Conservation (phyloP, 2,113 vertebrate genomes). For the Amblyopsis rosae region DNA sequence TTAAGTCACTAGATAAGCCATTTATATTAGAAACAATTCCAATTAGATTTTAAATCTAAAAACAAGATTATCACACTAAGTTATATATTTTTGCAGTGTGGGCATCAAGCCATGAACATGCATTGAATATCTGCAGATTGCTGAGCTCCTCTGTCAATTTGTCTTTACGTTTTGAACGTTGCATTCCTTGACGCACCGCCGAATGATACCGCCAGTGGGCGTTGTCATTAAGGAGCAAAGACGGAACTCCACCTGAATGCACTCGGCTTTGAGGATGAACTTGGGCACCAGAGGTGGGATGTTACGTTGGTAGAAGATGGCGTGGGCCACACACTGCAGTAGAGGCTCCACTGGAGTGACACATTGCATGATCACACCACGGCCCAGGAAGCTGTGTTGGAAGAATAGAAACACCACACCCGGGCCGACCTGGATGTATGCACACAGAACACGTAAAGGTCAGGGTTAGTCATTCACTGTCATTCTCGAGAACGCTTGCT, state of each 20-base stretch:
- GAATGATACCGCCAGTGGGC: not conserved
- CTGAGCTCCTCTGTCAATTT: no score
- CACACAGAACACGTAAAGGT: not conserved
- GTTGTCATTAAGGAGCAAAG: not conserved
- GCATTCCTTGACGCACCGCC: no score
- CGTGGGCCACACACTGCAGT: constrained; percentile 82
- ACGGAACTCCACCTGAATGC: constrained; percentile 73
- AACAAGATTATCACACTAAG: no score
- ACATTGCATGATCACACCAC: constrained; percentile 78
- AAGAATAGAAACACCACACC: constrained; percentile 80
- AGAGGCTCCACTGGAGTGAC: constrained; percentile 84
- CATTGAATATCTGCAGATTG: no score
- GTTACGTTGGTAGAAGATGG: constrained; percentile 79
- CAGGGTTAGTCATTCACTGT: not conserved
- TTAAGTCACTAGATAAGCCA: no score
- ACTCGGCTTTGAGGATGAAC: constrained; percentile 79
- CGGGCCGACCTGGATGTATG: constrained; percentile 79
- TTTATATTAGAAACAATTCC: no score
- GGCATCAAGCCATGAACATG: no score
- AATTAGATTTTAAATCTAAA: no score
- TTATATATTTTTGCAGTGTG: no score
- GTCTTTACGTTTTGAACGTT: no score
- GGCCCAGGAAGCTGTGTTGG: constrained; percentile 77
- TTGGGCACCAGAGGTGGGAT: constrained; percentile 78
- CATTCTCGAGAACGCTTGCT: no score